Conservation (phyloP, 2,797 vertebrate genomes). For the Semaprochilodus insignis region DNA sequence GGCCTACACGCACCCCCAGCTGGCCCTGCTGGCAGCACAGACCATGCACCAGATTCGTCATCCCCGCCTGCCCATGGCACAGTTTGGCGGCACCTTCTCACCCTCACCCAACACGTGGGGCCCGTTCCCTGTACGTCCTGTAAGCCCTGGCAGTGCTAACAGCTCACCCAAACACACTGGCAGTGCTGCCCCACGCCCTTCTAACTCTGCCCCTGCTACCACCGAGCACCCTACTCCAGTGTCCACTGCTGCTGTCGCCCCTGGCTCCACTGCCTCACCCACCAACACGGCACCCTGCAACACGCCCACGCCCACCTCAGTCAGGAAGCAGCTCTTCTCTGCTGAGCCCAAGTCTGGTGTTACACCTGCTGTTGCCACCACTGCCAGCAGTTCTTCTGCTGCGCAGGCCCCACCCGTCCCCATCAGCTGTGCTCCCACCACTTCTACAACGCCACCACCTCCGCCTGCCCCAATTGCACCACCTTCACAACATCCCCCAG, state of each 20-base stretch:
- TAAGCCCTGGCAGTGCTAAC: constrained; percentile 94
- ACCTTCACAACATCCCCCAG: constrained; percentile 75
- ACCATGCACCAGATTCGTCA: constrained; percentile 99
- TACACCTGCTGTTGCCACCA: constrained; percentile 76
- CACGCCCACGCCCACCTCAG: constrained; percentile 88
- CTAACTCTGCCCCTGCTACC: constrained; percentile 70
- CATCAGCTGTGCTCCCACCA: constrained; percentile 77
- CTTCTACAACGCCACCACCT: constrained; percentile 75
- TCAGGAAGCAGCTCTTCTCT: constrained; percentile 93
- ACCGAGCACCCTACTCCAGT: constrained; percentile 78
- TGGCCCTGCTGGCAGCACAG: constrained; percentile 95
- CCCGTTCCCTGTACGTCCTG: constrained; percentile 96
- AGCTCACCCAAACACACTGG: constrained; percentile 96
- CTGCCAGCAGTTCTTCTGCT: constrained; percentile 66
- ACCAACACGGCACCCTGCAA: constrained; percentile 81
- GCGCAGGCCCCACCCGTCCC: constrained; percentile 79
- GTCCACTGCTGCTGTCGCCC: constrained; percentile 74
- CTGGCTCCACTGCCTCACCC: constrained; percentile 77
- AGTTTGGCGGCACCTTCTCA: constrained; percentile 96
- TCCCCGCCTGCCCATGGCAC: constrained; percentile 96
- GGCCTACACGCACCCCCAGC: constrained; percentile 95
- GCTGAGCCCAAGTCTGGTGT: constrained; percentile 85
- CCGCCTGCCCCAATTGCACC: constrained; percentile 80
- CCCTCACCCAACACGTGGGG: constrained; percentile 96
- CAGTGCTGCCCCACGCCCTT: constrained; percentile 71